Evolutionary conservation across 2,113 vertebrate species (phyloP), one percentile per base, ranked within the genome.

Genomic region (Rhynchopsitta pachyrhyncha): DNA sequence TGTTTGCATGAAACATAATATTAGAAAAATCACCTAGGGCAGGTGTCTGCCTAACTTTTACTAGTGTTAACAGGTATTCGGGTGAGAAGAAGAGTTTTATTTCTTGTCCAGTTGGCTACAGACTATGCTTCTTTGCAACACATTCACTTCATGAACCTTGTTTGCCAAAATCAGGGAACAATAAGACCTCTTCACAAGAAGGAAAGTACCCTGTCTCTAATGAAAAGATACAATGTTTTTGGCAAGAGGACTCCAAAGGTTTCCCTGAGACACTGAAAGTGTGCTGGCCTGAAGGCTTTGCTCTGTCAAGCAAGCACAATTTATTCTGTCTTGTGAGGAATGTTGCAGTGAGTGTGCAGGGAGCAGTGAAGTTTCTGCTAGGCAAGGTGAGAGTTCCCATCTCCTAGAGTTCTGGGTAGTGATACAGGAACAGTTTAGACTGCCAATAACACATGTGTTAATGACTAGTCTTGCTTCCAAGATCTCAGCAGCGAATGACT

Each of bases 401-500:
- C 37, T 92, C 33, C 23, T 79, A 17, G 28, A 44, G 13, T 10
- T 89, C 39, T 85, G 57, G 15, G 15, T 62, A 88, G 46, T 62
- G 44, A 82, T 66, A 69, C 6, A 49, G 44, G n/a, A 91, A 82
- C 29, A 86, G 17, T 90, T 78, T 41, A 92, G 53, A 82, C 57
- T 87, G 74, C 29, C 63, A 93, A 28, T 44, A 78, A 28, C 70
- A 53, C 17, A 28, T 46, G 22, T 66, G 42, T 78, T 86, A 68
- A 92, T 88, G 62, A 68, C 17, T 75, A 71, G n/a, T 18, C 19
- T 79, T 84, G 46, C 25, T 94, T 94, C 86, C 70, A 91, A 89
- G 35, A 64, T 92, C 84, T 95, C 62, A 80, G 57, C 4, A 3
- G 75, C 41, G 94, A 92, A 91, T 94, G n/a, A 82, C 57, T 92